These are phyloP conservation scores for Hemaris fuciformis DNA, from an alignment of 2,888 invertebrate species.

Conservation along the genomic window DNA sequence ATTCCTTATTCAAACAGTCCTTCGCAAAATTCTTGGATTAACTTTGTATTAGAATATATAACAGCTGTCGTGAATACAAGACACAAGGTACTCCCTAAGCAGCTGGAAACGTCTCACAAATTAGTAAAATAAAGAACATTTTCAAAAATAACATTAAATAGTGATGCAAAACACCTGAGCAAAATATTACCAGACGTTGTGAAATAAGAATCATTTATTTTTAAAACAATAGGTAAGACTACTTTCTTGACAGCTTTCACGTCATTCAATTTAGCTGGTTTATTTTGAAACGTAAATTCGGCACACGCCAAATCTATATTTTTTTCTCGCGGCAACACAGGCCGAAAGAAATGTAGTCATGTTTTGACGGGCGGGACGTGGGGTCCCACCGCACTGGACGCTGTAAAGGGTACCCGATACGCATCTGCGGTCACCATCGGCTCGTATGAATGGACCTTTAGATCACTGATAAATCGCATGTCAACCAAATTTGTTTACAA, in stretches of 20 bases:
- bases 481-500: conserved; percentile 14
- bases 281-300: background rate
- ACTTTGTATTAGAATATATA: no score
- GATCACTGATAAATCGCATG: conserved; percentile 25
- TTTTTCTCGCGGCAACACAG: background rate
- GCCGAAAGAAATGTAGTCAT: conserved; percentile 7
- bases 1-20: no score
- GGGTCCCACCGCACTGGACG: conserved; percentile 10
- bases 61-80: no score
- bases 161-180: no score
- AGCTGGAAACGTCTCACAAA: no score
- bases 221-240: background rate
- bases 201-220: background rate
- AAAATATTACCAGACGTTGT: no score
- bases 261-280: background rate
- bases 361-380: conserved; percentile 25
- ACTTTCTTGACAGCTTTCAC: background rate
- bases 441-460: conserved; percentile 32
- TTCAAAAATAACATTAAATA: no score
- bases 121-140: no score
- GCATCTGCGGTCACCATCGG: conserved; percentile 31
- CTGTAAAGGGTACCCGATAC: conserved; percentile 23
- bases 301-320: background rate
- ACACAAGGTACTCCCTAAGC: no score
- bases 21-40: no score